Base-by-base conservation (phyloP, 2,888 invertebrate genomes). In the Andrena bicolor region DNA sequence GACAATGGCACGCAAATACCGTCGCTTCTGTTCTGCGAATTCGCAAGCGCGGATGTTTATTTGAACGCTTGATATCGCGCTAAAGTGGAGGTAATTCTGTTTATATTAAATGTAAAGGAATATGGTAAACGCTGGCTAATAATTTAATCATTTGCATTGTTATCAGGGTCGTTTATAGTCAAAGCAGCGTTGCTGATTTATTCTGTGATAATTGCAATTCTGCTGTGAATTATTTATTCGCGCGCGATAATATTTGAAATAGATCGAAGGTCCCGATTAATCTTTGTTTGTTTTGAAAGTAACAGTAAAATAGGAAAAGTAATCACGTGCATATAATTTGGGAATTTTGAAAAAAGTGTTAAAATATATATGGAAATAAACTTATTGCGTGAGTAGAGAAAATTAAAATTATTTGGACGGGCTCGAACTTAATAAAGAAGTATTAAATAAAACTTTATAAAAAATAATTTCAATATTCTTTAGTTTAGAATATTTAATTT, bases 21-120 rank as follows among this genome's bases (percentile, higher is more conserved):
- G 30, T 32, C 23, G 61, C 51, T 20, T 13, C 20, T 32, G 13
- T 48, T 56, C 5, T 8, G 41, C 2, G 10, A 10, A 26, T 77
- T 80, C 51, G 70, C 49, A 60, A 51, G 32, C 32, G 35, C n/a
- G n/a, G 2, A 16, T 72, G 66, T 69, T 49, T 68, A 69, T 78
- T 68, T 58, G 28, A 8, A 35, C 23, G 8, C 41, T 48, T 60
- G 65, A 30, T 48, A 48, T 61, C 53, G 28, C 20, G 32, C 63
- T 56, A 10, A 74, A 30, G 3, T 20, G n/a, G 28, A 28, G 20
- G 28, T 28, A 41, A 48, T 63, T 48, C 8, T 20, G 53, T 63
- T 70, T 23, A 23, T 51, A 35, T 30, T 1, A 20, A 30, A 28
- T 8, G 41, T n/a, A 20, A 28, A 51, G 4, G 48, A 3, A n/a